Percentiles rank a stretch among this genome's conserved stretches.
Conservation (phyloP, 2,888 invertebrate species). For the Lapara coniferarum region DNA sequence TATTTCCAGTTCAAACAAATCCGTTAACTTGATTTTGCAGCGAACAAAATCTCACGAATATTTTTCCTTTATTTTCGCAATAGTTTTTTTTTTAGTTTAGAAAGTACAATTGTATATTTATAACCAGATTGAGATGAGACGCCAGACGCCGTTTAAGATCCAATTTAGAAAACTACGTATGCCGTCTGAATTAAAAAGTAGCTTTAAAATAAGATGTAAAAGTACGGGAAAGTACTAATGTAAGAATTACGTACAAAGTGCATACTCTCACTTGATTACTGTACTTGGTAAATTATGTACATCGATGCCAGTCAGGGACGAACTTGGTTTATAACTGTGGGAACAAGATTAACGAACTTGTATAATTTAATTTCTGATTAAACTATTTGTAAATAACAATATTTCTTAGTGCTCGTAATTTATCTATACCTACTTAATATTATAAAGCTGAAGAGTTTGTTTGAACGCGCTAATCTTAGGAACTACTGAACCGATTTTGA, state of each 20-base stretch:
- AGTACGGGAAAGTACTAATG: conserved; percentile 23
- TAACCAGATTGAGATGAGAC: conserved; percentile 9
- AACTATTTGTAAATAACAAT: background rate
- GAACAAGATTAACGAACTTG: background rate
- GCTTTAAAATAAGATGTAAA: conserved; percentile 25
- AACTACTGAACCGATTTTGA: no score
- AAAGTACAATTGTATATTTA: background rate
- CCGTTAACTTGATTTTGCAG: background rate
- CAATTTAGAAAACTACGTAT: conserved; percentile 23
- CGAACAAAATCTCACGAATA: background rate
- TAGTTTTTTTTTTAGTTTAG: background rate
- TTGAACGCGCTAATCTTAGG: no score
- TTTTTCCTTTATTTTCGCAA: background rate
- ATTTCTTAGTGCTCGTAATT: no score
- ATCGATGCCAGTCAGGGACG: background rate
- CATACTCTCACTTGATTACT: conserved; percentile 29
- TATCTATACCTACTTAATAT: no score
- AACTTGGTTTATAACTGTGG: background rate
- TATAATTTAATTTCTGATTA: background rate
- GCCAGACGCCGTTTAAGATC: conserved; percentile 22
- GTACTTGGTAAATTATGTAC: conserved; percentile 21
- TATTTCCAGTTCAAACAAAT: background rate
- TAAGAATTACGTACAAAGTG: conserved; percentile 15
- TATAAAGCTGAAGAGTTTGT: no score
- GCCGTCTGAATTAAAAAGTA: conserved; percentile 20